Evolutionary conservation across 2,888 invertebrate genomes (phyloP), one percentile per base, ranked within the genome.

Genomic region (Limnephilus rhombicus): DNA sequence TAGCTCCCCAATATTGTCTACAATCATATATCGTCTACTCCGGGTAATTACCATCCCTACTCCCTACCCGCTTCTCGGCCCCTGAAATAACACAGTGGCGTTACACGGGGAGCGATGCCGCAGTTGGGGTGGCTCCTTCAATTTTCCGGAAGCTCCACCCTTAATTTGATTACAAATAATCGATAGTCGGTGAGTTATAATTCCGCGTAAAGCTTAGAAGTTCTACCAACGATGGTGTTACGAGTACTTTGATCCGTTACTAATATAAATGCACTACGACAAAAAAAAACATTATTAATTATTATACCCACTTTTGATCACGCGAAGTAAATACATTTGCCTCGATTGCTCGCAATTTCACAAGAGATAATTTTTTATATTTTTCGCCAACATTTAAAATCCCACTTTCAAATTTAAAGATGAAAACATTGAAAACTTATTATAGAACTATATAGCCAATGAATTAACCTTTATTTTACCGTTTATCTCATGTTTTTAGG

Each of bases 61-160:
- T 68, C 68, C 68, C 68, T 68, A 5, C n/a, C 68, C 68, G 24
- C 68, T n/a, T 68, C 68, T 68, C 68, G 24, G 68, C 68, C 68
- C 68, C 68, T 24, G 68, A 68, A 24, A 68, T 68, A 68, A 68
- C 68, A 68, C 9, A 68, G 68, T 68, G 68, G 68, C 68, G 24
- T 68, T 68, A 68, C 68, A 68, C n/a, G 68, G 68, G 53, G 68
- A 15, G 68, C 24, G 68, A 7, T 68, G 68, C 68, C 24, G 24
- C 24, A 68, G 68, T 68, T 68, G n/a, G 68, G 68, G n/a, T 68
- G 68, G 68, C 68, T 68, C 68, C 68, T 68, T 68, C 68, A 68
- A 68, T 68, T 68, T 68, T 68, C 68, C 68, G 68, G 68, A 68
- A 68, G n/a, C 68, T 68, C 68, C 68, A 68, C 68, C 68, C 68